These are phyloP conservation scores for Bruchidius siliquastri DNA, from an alignment of 2,888 invertebrate species.

Conservation along the genomic window DNA sequence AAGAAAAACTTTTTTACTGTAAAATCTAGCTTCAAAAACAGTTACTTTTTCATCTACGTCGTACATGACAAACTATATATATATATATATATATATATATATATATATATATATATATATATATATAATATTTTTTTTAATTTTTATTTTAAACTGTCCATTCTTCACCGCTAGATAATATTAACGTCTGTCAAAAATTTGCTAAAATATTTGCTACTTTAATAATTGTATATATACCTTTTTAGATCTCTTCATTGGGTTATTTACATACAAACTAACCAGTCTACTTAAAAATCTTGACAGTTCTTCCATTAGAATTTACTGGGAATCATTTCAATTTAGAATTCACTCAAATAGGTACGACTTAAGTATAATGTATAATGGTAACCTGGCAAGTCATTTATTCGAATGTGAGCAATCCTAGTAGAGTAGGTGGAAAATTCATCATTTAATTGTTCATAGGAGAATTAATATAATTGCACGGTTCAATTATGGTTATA, in stretches of 20 bases:
- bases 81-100: too few relatives aligned
- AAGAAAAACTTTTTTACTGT: not conserved
- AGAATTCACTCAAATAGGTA: not conserved
- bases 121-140: conserved; percentile 5
- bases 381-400: not conserved
- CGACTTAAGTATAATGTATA: not conserved
- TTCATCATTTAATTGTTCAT: too few relatives aligned
- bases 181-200: conserved; percentile 19
- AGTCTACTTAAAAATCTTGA: conserved; percentile 6
- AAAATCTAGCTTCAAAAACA: not conserved
- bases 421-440: too few relatives aligned
- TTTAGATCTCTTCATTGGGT: conserved; percentile 15
- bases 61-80: not conserved
- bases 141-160: conserved; percentile 9
- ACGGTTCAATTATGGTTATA: too few relatives aligned
- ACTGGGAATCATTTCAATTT: not conserved
- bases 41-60: not conserved
- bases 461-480: too few relatives aligned
- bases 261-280: conserved; percentile 18
- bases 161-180: conserved; percentile 15
- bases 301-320: not conserved
- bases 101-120: too few relatives aligned
- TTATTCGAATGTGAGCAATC: too few relatives aligned
- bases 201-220: conserved; percentile 24
- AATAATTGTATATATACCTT: not conserved